Conservation (phyloP, 2,888 invertebrate genomes). For the Lissonota sp. region DNA sequence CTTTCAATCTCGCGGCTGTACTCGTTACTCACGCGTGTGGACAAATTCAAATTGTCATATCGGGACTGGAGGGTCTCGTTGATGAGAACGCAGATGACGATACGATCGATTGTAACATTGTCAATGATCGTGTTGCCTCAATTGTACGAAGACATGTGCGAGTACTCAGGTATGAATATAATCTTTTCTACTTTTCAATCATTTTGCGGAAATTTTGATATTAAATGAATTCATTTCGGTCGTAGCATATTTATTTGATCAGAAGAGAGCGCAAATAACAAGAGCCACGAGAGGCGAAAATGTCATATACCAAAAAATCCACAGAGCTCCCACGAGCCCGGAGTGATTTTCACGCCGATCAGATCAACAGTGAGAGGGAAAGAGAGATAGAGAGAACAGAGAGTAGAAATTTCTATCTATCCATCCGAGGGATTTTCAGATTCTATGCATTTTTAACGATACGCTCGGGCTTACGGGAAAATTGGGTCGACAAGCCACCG, state of each 20-base stretch:
- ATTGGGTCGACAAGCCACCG: slow-evolving; percentile 43
- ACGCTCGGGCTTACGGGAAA: slow-evolving; percentile 44
- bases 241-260: too few relatives aligned
- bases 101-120: too few relatives aligned
- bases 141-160: too few relatives aligned
- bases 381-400: neutral
- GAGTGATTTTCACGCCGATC: slow-evolving; percentile 56
- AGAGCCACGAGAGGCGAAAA: slow-evolving; percentile 36
- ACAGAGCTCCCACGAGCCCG: neutral
- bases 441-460: slow-evolving; percentile 61
- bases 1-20: slow-evolving; percentile 65
- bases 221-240: too few relatives aligned
- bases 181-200: too few relatives aligned
- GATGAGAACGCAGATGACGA: slow-evolving; percentile 3
- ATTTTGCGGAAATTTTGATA: too few relatives aligned
- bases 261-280: slow-evolving; percentile 59
- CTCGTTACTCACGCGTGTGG: slow-evolving; percentile 70
- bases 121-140: too few relatives aligned
- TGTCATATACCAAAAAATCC: slow-evolving; percentile 8
- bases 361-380: slow-evolving; percentile 34
- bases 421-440: slow-evolving; percentile 52
- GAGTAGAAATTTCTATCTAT: neutral
- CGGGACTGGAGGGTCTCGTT: slow-evolving; percentile 48
- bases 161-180: too few relatives aligned
- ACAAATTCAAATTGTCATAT: slow-evolving; percentile 64